phyloP scores from a whole-genome alignment of 2,888 invertebrate genomes.

The Sinodicranocentrus sp. region DNA sequence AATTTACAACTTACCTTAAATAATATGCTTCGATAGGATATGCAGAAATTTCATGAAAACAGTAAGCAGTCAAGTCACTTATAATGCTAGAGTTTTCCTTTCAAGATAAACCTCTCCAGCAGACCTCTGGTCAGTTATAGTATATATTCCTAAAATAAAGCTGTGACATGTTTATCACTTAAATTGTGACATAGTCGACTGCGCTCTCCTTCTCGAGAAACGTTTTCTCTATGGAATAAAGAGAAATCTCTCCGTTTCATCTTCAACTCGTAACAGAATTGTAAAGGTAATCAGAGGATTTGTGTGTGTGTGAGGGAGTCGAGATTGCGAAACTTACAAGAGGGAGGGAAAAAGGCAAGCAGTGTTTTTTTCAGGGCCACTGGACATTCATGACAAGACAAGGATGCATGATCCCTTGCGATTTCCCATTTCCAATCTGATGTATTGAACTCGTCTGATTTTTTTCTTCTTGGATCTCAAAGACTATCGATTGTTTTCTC shows the following conservation, averaged over 20 bases:
- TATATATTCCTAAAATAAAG: no score
- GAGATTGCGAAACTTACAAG: conserved; percentile 1
- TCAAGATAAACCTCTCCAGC: no score
- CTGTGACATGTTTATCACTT: conserved; percentile 27
- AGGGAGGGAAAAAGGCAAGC: conserved; percentile 19
- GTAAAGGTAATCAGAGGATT: conserved; percentile 21
- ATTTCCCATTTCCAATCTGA: conserved; percentile 38
- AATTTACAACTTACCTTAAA: no score
- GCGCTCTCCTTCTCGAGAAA: no score
- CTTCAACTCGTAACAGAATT: neutral
- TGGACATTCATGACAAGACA: conserved; percentile 38
- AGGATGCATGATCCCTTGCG: conserved; percentile 32
- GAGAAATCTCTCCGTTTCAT: no score
- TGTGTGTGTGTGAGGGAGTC: neutral
- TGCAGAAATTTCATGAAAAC: no score
- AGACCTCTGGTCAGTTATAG: no score
- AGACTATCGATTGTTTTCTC: conserved; percentile 43
- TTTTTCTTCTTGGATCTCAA: conserved; percentile 27
- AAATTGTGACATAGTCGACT: neutral
- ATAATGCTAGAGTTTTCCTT: no score
- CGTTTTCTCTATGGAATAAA: no score
- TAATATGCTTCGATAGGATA: no score
- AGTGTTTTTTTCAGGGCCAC: conserved; percentile 34
- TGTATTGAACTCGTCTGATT: conserved; percentile 56
- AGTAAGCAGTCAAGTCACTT: no score